Evolutionary conservation across 1,140 invertebrate genomes (phyloP).

Genomic region (Uloborus diversus): DNA sequence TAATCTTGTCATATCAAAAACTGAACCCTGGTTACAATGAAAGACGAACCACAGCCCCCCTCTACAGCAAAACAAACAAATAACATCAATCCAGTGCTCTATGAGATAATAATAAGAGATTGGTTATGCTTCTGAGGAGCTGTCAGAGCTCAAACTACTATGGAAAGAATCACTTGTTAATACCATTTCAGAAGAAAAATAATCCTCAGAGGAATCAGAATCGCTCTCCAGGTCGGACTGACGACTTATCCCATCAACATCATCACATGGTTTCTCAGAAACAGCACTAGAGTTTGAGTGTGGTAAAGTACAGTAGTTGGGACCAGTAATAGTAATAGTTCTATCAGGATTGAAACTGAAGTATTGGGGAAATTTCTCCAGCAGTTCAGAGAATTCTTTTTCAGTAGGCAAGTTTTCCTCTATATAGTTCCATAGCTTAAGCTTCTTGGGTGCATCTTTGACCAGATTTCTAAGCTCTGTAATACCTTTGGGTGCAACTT

Average conservation of each 20-base stretch:
- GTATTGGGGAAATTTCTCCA: conserved; percentile 16
- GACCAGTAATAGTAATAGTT: conserved; percentile 4
- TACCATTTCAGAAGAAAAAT: conserved; percentile 16
- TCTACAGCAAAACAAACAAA: too few relatives aligned
- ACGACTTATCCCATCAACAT: background rate
- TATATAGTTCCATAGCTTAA: conserved; percentile 7
- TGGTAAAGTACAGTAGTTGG: conserved; percentile 6
- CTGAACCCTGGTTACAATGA: too few relatives aligned
- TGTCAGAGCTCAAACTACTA: conserved; percentile 13
- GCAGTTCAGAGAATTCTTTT: conserved; percentile 9
- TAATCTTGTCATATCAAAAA: too few relatives aligned
- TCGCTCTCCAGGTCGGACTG: background rate
- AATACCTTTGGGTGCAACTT: conserved; percentile 14
- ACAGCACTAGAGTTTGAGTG: background rate
- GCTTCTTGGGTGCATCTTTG: conserved; percentile 12
- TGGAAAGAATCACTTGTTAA: conserved; percentile 12
- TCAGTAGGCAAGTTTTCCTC: conserved; percentile 27
- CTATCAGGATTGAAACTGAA: conserved; percentile 1
- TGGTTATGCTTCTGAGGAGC: too few relatives aligned
- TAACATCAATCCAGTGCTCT: too few relatives aligned
- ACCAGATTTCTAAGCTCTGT: conserved; percentile 10
- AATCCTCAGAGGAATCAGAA: conserved; percentile 5
- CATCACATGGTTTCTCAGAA: background rate
- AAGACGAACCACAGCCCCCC: too few relatives aligned
- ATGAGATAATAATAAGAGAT: too few relatives aligned